phyloP scores from a whole-genome alignment of 1,140 invertebrate genomes.

The Drosophila guanche region DNA sequence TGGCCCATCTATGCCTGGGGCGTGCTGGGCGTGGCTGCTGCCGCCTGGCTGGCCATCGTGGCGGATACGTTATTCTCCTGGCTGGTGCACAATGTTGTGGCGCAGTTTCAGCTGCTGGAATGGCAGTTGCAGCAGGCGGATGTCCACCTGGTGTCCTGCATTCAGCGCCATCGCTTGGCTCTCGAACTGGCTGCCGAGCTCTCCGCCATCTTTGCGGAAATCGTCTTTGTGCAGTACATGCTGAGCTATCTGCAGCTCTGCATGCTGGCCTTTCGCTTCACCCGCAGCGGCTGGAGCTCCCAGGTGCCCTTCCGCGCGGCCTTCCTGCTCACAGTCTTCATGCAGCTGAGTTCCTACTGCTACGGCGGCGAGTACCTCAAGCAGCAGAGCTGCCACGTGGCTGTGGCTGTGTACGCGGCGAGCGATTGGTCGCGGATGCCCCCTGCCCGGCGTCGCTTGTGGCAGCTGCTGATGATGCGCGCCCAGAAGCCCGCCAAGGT shows the following conservation, averaged over 20 bases:
- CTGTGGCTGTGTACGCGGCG: constrained; percentile 22
- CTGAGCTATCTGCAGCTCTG: constrained; percentile 60
- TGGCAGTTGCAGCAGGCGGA: background rate
- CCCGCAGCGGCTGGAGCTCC: constrained; percentile 30
- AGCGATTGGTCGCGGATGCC: constrained; percentile 37
- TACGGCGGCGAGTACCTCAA: constrained; percentile 49
- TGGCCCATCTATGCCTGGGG: constrained; percentile 53
- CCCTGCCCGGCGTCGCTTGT: constrained; percentile 14
- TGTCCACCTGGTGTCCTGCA: constrained; percentile 21
- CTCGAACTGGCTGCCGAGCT: constrained; percentile 40
- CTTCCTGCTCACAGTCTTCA: constrained; percentile 44
- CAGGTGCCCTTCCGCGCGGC: constrained; percentile 40
- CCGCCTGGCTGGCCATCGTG: constrained; percentile 28
- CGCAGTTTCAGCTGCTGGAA: constrained; percentile 46
- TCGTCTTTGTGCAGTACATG: constrained; percentile 58
- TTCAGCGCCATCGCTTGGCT: constrained; percentile 37
- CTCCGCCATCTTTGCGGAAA: constrained; percentile 43
- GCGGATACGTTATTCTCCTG: constrained; percentile 57
- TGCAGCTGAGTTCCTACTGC: constrained; percentile 52
- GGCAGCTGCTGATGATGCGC: constrained; percentile 48
- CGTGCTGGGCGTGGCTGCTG: constrained; percentile 27
- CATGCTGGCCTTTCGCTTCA: constrained; percentile 53
- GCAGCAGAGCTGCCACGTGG: constrained; percentile 35
- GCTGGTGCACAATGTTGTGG: constrained; percentile 52
- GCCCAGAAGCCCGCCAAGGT: constrained; percentile 37